phyloP scores from a whole-genome alignment of 2,797 vertebrate species.

The Sebastes diaconus region DNA sequence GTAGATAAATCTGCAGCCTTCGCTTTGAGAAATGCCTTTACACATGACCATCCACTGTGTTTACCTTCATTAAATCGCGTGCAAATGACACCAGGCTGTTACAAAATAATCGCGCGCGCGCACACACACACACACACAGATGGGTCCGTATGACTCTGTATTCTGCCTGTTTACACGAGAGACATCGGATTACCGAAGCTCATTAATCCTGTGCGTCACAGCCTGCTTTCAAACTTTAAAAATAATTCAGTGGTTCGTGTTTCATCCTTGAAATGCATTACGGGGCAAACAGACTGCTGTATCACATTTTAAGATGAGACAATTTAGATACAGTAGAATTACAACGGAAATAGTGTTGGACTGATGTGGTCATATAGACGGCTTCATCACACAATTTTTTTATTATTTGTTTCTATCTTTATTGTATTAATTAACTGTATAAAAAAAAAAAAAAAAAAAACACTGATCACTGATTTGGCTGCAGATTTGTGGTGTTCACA shows the following conservation, averaged over 20 bases:
- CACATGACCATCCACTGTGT: not conserved
- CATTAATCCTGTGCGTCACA: not conserved
- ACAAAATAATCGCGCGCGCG: not conserved
- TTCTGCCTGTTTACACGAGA: not conserved
- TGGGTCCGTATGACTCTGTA: not conserved
- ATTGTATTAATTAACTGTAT: not conserved
- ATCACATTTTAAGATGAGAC: not conserved
- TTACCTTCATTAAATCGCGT: not conserved
- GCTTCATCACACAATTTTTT: not conserved
- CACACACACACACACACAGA: not conserved
- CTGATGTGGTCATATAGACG: not conserved
- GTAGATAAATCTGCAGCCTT: not conserved
- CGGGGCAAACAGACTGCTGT: not conserved
- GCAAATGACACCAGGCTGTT: not conserved
- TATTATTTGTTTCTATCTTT: not conserved
- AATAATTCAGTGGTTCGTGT: not conserved
- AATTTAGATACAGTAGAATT: not conserved
- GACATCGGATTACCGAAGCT: not conserved
- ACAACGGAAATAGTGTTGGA: not conserved
- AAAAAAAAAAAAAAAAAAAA: not conserved
- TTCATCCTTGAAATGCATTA: not conserved
- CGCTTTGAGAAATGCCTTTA: not conserved
- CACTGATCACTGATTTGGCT: not conserved
- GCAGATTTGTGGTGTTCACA: not conserved
- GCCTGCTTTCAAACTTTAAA: not conserved